Evolutionary conservation across 1,140 invertebrate species (phyloP), one percentile per base, ranked within the genome.

Genomic region (Ceratina australensis): DNA sequence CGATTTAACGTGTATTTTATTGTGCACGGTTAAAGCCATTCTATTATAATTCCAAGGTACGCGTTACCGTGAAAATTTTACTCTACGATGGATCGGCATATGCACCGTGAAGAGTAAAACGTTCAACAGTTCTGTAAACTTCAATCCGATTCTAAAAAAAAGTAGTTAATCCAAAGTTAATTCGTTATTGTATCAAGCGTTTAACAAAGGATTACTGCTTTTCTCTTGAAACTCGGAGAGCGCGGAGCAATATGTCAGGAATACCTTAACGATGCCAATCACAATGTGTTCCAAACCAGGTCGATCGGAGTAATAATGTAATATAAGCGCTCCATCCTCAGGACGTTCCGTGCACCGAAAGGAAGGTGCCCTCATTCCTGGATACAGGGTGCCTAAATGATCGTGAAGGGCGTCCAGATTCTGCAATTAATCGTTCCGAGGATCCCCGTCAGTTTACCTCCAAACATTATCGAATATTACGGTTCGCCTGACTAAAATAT

Each of bases 391-490:
- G 57, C 97, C 97, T 88, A 98, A 93, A 90, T 98, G 97, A 90
- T 98, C 97, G 89, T 98, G 97, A n/a, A 98, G 93, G 28, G 97
- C 97, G 89, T 98, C 97, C 83, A 98, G 92, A 93, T 98, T 98
- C 96, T 98, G 86, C 7, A 91, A 88, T 65, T 64, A 59, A 68
- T 28, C 22, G 24, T 49, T 28, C 71, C 59, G 26, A 1, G 18
- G 22, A 13, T 28, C 64, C 57, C 33, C 33, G 24, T 49, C 33
- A 61, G 24, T n/a, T n/a, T 52, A 26, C 13, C 1, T 52, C 22
- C 20, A 42, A 68, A 59, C 13, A 63, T 54, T 54, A 65, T 52
- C 49, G 60, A 12, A 4, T 20, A 18, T 26, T 10, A 42, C 52
- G 24, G 52, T 4, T 20, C 15, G 7, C 52, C 28, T 3, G 22